phyloP scores from a whole-genome alignment of 92 coral and sea anemone species.

The Meandrina meandrites region DNA sequence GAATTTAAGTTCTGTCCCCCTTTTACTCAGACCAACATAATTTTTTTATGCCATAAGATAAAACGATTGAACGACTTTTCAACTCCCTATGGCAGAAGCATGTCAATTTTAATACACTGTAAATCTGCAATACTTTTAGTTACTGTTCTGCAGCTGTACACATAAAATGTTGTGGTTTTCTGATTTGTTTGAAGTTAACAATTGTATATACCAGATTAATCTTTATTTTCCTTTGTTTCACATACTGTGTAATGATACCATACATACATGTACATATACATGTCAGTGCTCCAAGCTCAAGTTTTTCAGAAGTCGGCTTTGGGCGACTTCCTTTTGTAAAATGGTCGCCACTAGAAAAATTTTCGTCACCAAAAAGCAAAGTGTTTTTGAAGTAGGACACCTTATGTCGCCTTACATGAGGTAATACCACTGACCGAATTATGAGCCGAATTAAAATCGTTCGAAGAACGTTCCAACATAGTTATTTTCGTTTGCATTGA shows the following conservation, averaged over 20 bases:
- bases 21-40: not conserved
- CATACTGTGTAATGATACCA: not conserved
- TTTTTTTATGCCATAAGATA: not conserved
- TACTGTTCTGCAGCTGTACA: not conserved
- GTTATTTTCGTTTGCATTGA: no score
- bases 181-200: not conserved
- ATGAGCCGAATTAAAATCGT: no score
- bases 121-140: not conserved
- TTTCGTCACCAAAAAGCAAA: no score
- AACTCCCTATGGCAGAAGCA: not conserved
- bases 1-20: not conserved
- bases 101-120: not conserved
- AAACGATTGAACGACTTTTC: not conserved
- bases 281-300: no score
- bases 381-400: no score
- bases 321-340: no score
- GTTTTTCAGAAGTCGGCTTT: no score
- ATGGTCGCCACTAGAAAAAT: no score
- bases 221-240: not conserved
- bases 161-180: not conserved
- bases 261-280: no score
- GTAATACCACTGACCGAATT: no score
- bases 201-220: not conserved
- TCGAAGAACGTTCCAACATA: no score
- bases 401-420: no score